Conservation (phyloP, 2,797 vertebrate genomes). For the Halcyon chelicuti region DNA sequence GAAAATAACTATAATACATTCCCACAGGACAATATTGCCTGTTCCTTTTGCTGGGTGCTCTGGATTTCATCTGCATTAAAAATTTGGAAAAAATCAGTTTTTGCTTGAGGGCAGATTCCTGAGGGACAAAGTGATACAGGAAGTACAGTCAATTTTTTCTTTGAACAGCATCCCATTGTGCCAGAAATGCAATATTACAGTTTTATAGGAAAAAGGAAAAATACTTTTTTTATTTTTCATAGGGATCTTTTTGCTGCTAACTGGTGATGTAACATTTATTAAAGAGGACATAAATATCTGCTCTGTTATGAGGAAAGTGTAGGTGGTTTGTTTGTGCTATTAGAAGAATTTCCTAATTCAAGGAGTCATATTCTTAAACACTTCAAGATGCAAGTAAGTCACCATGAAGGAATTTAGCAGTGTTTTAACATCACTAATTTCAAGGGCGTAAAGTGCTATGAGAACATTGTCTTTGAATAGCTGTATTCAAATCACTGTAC, state of each 20-base stretch:
- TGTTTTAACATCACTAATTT: not conserved
- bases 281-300: not conserved
- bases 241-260: not conserved
- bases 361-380: not conserved
- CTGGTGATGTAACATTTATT: not conserved
- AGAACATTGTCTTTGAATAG: not conserved
- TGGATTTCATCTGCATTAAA: conserved; percentile 4
- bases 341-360: not conserved
- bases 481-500: not conserved
- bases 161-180: not conserved
- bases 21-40: not conserved
- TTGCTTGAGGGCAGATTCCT: not conserved
- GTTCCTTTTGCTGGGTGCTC: not conserved
- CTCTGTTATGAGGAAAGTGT: not conserved
- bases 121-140: not conserved
- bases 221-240: not conserved
- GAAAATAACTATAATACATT: not conserved
- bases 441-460: not conserved
- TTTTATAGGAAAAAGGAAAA: not conserved
- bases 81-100: not conserved
- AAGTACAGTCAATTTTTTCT: not conserved
- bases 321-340: not conserved
- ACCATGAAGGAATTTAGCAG: not conserved
- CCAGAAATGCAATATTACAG: not conserved
- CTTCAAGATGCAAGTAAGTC: not conserved